A percentile compares a stretch with the other conserved stretches of the same genome.
Conservation (phyloP, 2,888 invertebrate species). For the Archaeoteleia sp. region DNA sequence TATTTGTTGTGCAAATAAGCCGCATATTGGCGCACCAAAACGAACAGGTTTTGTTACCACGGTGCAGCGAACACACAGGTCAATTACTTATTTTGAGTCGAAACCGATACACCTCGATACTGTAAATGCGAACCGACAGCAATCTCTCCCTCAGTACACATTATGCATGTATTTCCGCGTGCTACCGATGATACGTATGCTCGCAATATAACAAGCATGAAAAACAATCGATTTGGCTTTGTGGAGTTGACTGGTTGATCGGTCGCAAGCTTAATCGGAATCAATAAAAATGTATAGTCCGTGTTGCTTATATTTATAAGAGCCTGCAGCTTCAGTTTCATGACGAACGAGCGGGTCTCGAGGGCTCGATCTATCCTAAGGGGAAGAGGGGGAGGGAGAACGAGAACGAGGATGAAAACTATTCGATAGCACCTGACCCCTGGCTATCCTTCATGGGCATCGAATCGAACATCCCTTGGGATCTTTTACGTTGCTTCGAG, state of each 20-base stretch:
- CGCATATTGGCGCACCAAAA: conserved; percentile 72
- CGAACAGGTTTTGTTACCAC: conserved; percentile 67
- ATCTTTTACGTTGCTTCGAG: conserved; percentile 46
- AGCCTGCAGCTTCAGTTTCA: conserved; percentile 59
- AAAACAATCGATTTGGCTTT: conserved; percentile 25
- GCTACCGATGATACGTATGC: conserved; percentile 32
- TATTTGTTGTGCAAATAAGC: conserved; percentile 76
- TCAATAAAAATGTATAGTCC: conserved; percentile 69
- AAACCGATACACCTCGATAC: conserved; percentile 60
- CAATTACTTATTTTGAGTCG: conserved; percentile 72
- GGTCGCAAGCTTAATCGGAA: conserved; percentile 62
- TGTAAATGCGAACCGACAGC: conserved; percentile 57
- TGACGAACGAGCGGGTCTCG: conserved; percentile 73
- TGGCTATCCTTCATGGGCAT: conserved; percentile 71
- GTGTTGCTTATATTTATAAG: conserved; percentile 55
- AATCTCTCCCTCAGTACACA: conserved; percentile 22
- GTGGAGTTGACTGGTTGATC: conserved; percentile 26
- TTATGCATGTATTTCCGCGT: conserved; percentile 20
- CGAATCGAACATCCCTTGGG: conserved; percentile 52
- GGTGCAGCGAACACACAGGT: conserved; percentile 58
- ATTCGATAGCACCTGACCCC: conserved; percentile 72
- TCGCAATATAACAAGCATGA: conserved; percentile 16
- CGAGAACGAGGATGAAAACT: conserved; percentile 60
- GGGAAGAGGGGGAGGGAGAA: conserved; percentile 55
- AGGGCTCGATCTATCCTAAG: conserved; percentile 73